These are phyloP conservation scores for Garra rufa DNA, from an alignment of 2,113 vertebrate species.

Conservation along the genomic window DNA sequence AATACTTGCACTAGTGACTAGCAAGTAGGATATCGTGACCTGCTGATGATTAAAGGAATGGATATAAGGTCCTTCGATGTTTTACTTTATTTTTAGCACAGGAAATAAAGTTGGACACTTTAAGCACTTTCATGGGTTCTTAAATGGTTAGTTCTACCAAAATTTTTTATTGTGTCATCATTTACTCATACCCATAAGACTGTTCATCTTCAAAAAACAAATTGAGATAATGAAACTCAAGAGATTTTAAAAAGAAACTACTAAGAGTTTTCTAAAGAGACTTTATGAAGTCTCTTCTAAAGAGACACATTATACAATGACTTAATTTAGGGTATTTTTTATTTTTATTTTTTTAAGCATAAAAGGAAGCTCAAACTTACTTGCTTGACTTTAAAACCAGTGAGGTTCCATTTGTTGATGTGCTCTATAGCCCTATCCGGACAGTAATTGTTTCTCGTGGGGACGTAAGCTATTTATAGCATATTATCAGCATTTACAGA, in stretches of 20 bases:
- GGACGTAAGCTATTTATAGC: too few relatives aligned
- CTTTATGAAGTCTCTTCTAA: too few relatives aligned
- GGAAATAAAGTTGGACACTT: background rate
- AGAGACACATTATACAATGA: too few relatives aligned
- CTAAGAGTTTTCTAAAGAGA: too few relatives aligned
- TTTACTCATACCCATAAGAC: background rate
- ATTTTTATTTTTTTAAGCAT: too few relatives aligned
- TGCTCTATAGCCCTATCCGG: too few relatives aligned
- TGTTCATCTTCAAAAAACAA: background rate
- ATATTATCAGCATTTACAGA: too few relatives aligned
- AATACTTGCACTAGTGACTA: too few relatives aligned
- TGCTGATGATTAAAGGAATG: background rate
- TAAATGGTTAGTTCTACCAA: background rate
- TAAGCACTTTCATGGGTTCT: background rate
- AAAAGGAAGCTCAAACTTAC: background rate
- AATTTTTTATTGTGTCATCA: background rate
- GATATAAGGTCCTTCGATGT: background rate
- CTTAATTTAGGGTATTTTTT: too few relatives aligned
- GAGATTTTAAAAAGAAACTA: background rate
- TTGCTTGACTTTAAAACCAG: background rate
- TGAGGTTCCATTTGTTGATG: background rate
- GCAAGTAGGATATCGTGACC: background rate
- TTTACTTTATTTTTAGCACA: background rate
- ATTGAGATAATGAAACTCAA: background rate
- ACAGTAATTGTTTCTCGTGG: too few relatives aligned